Evolutionary conservation across 2,113 vertebrate genomes (phyloP), one percentile per base, ranked within the genome.

Genomic region (Phalacrocorax pelagicus): DNA sequence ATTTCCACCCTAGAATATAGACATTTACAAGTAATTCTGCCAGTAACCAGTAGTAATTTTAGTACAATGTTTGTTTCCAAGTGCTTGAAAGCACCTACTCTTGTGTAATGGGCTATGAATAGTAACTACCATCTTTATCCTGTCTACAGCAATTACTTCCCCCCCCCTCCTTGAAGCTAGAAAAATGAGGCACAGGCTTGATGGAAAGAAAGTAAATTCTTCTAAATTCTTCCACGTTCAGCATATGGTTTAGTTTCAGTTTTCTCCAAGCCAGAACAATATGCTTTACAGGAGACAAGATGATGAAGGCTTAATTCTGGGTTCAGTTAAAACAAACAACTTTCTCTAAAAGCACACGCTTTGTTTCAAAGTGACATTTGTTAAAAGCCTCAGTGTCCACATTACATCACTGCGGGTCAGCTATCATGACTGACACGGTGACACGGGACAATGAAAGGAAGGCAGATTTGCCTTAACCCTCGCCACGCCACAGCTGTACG

Each of bases 291-390:
- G 73, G 79, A 89, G 84, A 78, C 38, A 26, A 32, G 36, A 73
- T 55, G 90, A 91, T 42, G 75, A 96, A 95, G 73, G 88, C 90
- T 79, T n/a, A 12, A 72, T 93, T 96, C 91, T 21, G 82, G 72
- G 81, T 84, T 90, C 79, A 61, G 72, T 85, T 94, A 87, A 96
- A 94, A 91, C 94, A 96, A 94, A 96, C 93, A 96, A 88, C 96
- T 97, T 94, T 95, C 94, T 44, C 91, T 46, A 21, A 61, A 85
- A 91, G 95, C 96, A 95, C 66, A 69, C 81, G 96, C 57, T 91
- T 80, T 85, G 63, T 46, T 47, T 95, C 96, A 92, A 77, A 93
- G 86, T 94, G 94, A 94, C 88, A 5, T 90, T 80, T 58, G 92
- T 86, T 82, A 38, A 79, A 86, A 95, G 77, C 77, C 58, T 73